Evolutionary conservation across 2,113 vertebrate genomes (phyloP), one percentile per base, ranked within the genome.

Genomic region (Pachycephala philippinensis): DNA sequence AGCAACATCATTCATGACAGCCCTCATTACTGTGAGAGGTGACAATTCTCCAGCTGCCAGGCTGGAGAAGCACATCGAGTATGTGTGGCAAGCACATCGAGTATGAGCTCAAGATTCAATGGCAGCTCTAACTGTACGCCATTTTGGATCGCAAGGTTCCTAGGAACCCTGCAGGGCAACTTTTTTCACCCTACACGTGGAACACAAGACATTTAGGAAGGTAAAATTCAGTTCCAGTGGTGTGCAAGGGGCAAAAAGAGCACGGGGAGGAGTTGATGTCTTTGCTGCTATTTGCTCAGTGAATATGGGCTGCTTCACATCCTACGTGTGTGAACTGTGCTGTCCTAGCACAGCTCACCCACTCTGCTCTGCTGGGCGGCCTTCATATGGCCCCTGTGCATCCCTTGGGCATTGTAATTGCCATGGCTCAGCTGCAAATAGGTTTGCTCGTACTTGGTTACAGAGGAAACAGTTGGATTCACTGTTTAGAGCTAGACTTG

Each of bases 111-210:
- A 74, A 7, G 37, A 93, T 53, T 72, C 53, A 77, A 0, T 13
- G n/a, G 44, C 30, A 69, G 26, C 63, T 69, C 59, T 50, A 91
- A 42, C 17, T 71, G 7, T 19, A 9, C 24, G 35, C 7, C 52
- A 33, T 84, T 93, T 87, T 54, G 42, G 27, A 80, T 59, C 3
- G 2, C 0, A 2, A 42, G 4, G 61, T 30, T 92, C 70, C 72
- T 59, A 65, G 5, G 5, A n/a, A 61, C 22, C 18, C 13, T 22
- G 10, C 24, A 57, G 33, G 30, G 11, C 2, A 6, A 88, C 13
- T 23, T 54, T 59, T 15, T 7, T 2, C 7, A 26, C 4, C 23
- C 5, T 13, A 0, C 47, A 49, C 1, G 0, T 65, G 28, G 60
- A 85, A 60, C 30, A 44, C 21, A 30, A 28, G 22, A 37, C 8